Percentiles rank a stretch among this genome's conserved stretches.
Evolutionary conservation across 2,113 vertebrate species (phyloP).

Genomic region (Odobenus rosmarus): DNA sequence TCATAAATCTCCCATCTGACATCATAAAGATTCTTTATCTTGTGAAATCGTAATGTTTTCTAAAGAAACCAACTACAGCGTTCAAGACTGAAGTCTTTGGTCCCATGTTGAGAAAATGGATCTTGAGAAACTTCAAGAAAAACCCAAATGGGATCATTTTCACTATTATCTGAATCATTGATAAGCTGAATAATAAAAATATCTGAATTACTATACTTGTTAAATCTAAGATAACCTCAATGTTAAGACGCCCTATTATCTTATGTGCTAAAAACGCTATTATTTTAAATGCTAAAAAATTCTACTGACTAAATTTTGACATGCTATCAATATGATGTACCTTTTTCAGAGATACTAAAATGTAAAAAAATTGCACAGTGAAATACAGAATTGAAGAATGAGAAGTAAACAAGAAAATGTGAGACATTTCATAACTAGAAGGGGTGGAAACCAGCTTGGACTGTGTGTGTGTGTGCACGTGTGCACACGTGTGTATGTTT

Average conservation of each 20-base stretch:
- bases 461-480: rapidly evolving
- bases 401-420: background rate
- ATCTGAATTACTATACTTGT: background rate
- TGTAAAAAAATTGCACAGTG: background rate
- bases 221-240: background rate
- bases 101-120: background rate
- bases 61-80: background rate
- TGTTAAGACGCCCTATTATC: background rate
- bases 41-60: slow-evolving; percentile 7
- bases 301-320: background rate
- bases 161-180: background rate
- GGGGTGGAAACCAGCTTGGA: background rate
- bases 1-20: background rate
- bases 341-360: background rate
- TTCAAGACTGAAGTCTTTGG: background rate
- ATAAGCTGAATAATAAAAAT: background rate
- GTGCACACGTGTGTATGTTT: rapidly evolving
- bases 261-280: background rate
- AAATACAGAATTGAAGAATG: background rate
- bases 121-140: background rate
- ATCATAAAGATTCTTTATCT: slow-evolving; percentile 33
- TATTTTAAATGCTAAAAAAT: background rate
- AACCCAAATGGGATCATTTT: background rate
- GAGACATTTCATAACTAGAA: background rate
- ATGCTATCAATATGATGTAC: background rate